Conservation (phyloP, 2,113 vertebrate genomes). For the Felis chaus region DNA sequence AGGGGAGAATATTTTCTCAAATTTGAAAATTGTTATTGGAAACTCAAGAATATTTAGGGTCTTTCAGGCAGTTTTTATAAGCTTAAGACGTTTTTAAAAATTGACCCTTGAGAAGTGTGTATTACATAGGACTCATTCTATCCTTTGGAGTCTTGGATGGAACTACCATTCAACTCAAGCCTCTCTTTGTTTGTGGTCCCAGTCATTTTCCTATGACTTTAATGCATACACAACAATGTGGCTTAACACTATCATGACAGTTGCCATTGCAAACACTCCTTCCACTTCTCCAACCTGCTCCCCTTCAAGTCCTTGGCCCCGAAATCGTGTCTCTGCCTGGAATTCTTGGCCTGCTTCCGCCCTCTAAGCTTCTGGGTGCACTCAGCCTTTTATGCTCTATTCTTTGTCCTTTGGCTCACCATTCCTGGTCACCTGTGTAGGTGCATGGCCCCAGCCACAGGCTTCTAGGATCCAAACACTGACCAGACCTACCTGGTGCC, state of each 20-base stretch:
- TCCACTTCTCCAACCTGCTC: not conserved
- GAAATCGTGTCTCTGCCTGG: not conserved
- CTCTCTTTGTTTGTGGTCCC: not conserved
- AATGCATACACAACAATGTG: not conserved
- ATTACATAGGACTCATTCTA: not conserved
- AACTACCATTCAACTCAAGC: not conserved
- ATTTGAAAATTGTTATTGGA: not conserved
- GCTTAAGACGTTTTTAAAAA: not conserved
- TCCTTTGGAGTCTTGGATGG: not conserved
- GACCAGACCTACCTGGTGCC: not conserved
- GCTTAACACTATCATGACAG: not conserved
- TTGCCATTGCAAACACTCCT: not conserved
- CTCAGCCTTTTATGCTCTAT: not conserved
- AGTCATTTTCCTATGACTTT: not conserved
- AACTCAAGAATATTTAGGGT: not conserved
- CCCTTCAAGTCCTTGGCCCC: not conserved
- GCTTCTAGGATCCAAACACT: not conserved
- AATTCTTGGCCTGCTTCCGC: not conserved
- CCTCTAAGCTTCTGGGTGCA: not conserved
- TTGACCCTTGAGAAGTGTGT: not conserved
- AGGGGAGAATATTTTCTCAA: not conserved
- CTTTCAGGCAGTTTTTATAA: not conserved
- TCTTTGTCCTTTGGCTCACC: not conserved
- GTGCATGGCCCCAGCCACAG: not conserved
- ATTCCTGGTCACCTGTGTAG: not conserved